Evolutionary conservation across 1,140 invertebrate genomes (phyloP), one percentile per base, ranked within the genome.

Genomic region (Rhopalosiphum maidis): DNA sequence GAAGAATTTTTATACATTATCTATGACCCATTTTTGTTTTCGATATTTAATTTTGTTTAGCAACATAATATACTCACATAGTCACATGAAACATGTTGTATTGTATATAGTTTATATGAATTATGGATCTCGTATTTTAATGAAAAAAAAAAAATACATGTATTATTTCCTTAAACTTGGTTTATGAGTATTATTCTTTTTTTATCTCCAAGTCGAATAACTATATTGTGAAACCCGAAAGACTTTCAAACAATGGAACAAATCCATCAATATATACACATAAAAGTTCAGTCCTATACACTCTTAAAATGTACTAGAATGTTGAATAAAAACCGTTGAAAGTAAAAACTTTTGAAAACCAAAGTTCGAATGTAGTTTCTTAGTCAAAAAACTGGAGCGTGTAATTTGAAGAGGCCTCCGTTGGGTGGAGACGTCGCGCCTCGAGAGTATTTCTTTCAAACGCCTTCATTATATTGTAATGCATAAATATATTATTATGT

Each of bases 241-340:
- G 48, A 89, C 48, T 89, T 89, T 89, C n/a, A 37, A 89, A 89
- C 88, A 89, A 89, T 55, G 51, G 51, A 55, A 89, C 88, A 41
- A 89, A 89, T 89, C 88, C 88, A 89, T 89, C 88, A 89, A 55
- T 87, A 48, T 23, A 68, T n/a, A 48, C n/a, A 88, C 37, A 89
- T 55, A 41, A 35, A 55, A 89, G 88, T 55, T 55, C 15, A 46
- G 46, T 89, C 23, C 51, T 41, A 23, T 9, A 22, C 15, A 54
- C 87, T 51, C 51, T 48, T 87, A 55, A 25, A 89, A 89, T 89
- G 18, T n/a, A 89, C n/a, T 89, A 8, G 87, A 89, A 54, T 37
- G 22, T 55, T n/a, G 51, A 89, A 55, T 25, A 37, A 54, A 41
- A 89, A 25, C 51, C 88, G 51, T n/a, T 5, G 11, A 55, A 41